A percentile compares a stretch with the other conserved stretches of the same genome.
These are phyloP conservation scores for Raja brachyura DNA, from an alignment of 2,113 vertebrate species.

Conservation along the genomic window DNA sequence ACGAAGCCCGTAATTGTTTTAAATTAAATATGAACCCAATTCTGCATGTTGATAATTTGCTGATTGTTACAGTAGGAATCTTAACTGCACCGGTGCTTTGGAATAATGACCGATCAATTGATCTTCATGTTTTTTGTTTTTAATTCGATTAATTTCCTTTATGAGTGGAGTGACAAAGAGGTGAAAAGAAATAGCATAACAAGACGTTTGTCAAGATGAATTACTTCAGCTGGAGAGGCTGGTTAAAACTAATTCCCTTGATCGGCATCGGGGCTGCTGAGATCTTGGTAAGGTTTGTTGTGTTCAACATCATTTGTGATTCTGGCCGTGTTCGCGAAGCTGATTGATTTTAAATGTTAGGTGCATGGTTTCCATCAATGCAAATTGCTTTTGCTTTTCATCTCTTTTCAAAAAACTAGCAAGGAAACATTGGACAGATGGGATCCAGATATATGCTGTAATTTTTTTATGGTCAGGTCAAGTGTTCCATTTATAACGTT, in stretches of 20 bases:
- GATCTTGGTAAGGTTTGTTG: background rate
- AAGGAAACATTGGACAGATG: background rate
- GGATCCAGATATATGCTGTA: background rate
- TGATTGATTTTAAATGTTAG: background rate
- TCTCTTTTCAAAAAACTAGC: background rate
- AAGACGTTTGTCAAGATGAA: conserved; percentile 7
- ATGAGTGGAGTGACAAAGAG: background rate
- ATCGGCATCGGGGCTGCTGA: background rate
- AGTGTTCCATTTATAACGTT: background rate
- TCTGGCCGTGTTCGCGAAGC: background rate
- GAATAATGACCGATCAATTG: background rate
- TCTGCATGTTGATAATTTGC: background rate
- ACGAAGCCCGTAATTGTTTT: background rate
- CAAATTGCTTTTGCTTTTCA: background rate
- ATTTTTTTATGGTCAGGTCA: background rate
- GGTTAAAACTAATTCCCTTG: background rate
- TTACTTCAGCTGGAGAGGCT: background rate
- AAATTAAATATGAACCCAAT: conserved; percentile 22
- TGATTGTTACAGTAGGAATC: conserved; percentile 10
- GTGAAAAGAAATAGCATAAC: conserved; percentile 8
- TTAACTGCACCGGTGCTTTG: conserved; percentile 18
- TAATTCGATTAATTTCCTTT: background rate
- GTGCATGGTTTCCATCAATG: background rate
- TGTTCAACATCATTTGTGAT: background rate
- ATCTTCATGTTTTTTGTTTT: background rate